A percentile compares a stretch with the other conserved stretches of the same genome.
Evolutionary conservation across 2,797 vertebrate species (phyloP).

Genomic region (Alauda arvensis): DNA sequence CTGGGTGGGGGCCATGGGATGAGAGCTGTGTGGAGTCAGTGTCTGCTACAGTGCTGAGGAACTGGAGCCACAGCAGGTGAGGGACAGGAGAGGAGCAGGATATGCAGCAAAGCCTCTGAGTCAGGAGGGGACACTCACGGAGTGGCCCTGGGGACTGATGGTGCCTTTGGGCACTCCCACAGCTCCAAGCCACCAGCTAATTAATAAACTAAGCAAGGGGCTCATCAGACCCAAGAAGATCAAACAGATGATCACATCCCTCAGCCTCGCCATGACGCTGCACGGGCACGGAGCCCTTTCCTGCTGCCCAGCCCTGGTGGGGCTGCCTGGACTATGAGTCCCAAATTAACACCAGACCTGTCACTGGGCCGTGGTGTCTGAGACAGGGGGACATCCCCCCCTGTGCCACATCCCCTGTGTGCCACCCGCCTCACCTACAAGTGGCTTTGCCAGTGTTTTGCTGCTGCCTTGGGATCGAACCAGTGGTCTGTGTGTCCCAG

Average conservation of each 20-base stretch:
- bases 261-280: background rate
- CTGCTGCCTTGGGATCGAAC: background rate
- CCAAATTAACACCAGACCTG: background rate
- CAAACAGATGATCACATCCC: background rate
- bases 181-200: background rate
- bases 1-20: accelerated
- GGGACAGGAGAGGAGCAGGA: background rate
- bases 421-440: accelerated
- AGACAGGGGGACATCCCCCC: background rate
- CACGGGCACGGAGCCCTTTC: background rate
- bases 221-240: background rate
- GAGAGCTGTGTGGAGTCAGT: accelerated
- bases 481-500: background rate
- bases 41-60: background rate
- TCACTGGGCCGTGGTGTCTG: background rate
- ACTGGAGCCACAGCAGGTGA: accelerated
- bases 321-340: accelerated
- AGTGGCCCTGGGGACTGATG: background rate
- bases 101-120: slow-evolving; percentile 1
- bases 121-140: background rate
- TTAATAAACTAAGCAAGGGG: slow-evolving; percentile 2
- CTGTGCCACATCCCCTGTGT: background rate
- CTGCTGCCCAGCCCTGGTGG: background rate
- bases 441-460: background rate
- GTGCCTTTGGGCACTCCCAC: background rate